phyloP scores from a whole-genome alignment of 2,888 invertebrate species.

The Synanthedon vespiformis region DNA sequence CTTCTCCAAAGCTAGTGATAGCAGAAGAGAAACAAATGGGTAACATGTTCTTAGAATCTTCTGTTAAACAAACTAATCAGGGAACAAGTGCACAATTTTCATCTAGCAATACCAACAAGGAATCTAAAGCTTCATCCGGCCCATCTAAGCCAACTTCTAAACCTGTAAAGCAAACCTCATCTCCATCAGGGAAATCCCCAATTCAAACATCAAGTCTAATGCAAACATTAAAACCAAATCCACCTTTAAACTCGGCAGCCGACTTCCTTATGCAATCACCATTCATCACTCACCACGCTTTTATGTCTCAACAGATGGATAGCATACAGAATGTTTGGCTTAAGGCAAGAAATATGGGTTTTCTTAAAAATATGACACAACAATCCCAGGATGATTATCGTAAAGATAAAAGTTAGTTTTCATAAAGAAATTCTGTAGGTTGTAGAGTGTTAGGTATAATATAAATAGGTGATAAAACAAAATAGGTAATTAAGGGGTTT shows the following conservation, averaged over 20 bases:
- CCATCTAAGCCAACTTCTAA: conserved; percentile 44
- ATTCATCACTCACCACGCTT: conserved; percentile 21
- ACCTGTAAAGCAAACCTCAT: conserved; percentile 34
- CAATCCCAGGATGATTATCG: conserved; percentile 50
- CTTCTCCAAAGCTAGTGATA: conserved; percentile 63
- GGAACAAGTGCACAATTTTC: conserved; percentile 51
- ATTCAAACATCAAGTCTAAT: conserved; percentile 42
- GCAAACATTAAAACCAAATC: conserved; percentile 31
- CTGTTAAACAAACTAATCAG: conserved; percentile 51
- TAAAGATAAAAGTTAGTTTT: conserved; percentile 33
- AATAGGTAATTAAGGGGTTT: too few species aligned
- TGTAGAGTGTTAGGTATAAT: too few species aligned
- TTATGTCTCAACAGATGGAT: conserved; percentile 52
- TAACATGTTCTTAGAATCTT: conserved; percentile 32
- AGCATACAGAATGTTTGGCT: conserved; percentile 46
- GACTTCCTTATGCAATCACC: conserved; percentile 41
- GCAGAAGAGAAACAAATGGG: conserved; percentile 59
- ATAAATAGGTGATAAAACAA: too few species aligned
- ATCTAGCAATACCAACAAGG: conserved; percentile 37
- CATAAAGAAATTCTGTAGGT: too few species aligned
- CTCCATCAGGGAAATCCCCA: conserved; percentile 31
- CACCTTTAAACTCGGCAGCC: conserved; percentile 28
- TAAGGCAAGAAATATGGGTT: conserved; percentile 49
- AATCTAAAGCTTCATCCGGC: conserved; percentile 39
- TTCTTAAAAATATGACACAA: conserved; percentile 49